These are phyloP conservation scores for Pachliopta kotzebuea DNA, from an alignment of 2,888 invertebrate genomes.

Conservation along the genomic window DNA sequence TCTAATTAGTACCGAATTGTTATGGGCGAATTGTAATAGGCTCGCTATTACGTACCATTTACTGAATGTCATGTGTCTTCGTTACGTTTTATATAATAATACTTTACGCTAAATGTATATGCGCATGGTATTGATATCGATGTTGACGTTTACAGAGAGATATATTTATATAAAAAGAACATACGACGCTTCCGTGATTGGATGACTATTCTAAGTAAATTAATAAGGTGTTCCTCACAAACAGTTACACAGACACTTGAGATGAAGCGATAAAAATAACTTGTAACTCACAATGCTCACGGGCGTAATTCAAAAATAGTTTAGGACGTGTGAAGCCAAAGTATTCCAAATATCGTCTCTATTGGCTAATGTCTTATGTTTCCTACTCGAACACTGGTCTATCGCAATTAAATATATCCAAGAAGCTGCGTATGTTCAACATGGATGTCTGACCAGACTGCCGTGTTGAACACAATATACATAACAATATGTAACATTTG, in stretches of 20 bases:
- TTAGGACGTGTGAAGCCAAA: constrained; percentile 40
- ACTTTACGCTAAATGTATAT: too few relatives aligned
- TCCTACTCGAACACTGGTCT: constrained; percentile 5
- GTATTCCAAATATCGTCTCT: constrained; percentile 37
- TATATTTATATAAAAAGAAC: neutral
- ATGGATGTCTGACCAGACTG: neutral
- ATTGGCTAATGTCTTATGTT: constrained; percentile 30
- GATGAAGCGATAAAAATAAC: constrained; percentile 42
- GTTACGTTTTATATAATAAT: too few relatives aligned
- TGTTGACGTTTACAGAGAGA: too few relatives aligned
- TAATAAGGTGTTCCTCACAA: constrained; percentile 34
- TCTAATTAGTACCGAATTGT: too few relatives aligned
- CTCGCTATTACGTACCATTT: too few relatives aligned
- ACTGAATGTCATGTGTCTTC: too few relatives aligned
- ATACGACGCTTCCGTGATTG: neutral
- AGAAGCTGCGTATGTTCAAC: constrained; percentile 6
- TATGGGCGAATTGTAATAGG: too few relatives aligned
- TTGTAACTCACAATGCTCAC: constrained; percentile 37
- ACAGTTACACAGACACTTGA: constrained; percentile 39
- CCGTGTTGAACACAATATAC: constrained; percentile 2
- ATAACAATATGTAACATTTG: constrained; percentile 15
- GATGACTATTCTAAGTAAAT: constrained; percentile 17
- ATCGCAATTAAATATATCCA: constrained; percentile 12
- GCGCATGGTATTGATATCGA: too few relatives aligned
- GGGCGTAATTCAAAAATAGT: constrained; percentile 42